These are phyloP conservation scores for Limanda limanda DNA, from an alignment of 2,113 vertebrate genomes.

Conservation along the genomic window DNA sequence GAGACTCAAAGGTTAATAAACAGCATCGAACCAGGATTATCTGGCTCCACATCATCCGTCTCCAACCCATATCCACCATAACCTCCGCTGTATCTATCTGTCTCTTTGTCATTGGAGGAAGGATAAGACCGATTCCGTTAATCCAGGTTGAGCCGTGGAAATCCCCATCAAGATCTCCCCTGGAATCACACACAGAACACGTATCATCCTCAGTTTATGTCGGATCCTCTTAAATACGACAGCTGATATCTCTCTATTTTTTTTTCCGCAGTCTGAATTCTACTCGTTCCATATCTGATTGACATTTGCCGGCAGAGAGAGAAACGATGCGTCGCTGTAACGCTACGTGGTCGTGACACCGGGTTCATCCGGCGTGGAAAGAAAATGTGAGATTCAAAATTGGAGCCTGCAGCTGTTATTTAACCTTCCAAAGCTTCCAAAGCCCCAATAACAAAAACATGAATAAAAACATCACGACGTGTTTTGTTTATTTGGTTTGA, in stretches of 20 bases:
- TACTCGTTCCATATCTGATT: conserved; percentile 18
- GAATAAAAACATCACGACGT: too few species aligned
- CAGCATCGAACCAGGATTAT: not conserved
- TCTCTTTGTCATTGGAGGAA: not conserved
- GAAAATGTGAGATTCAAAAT: not conserved
- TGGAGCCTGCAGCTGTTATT: too few species aligned
- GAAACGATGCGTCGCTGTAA: not conserved
- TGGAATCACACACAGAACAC: not conserved
- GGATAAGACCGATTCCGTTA: not conserved
- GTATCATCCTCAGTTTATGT: conserved; percentile 17
- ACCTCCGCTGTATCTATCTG: not conserved
- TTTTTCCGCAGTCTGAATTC: not conserved
- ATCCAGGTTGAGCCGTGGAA: conserved; percentile 21
- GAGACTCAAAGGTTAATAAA: not conserved
- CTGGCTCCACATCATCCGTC: not conserved
- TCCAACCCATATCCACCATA: not conserved
- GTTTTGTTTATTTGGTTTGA: too few species aligned
- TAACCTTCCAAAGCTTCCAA: too few species aligned
- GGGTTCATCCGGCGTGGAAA: not conserved
- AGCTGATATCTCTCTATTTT: conserved; percentile 19
- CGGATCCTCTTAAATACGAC: not conserved
- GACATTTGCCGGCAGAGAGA: conserved; percentile 29
- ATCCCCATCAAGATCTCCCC: conserved; percentile 7
- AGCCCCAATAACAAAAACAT: too few species aligned
- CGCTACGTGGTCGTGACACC: not conserved